These are phyloP conservation scores for Penaeus monodon DNA, from an alignment of 2,888 invertebrate genomes.

Conservation along the genomic window DNA sequence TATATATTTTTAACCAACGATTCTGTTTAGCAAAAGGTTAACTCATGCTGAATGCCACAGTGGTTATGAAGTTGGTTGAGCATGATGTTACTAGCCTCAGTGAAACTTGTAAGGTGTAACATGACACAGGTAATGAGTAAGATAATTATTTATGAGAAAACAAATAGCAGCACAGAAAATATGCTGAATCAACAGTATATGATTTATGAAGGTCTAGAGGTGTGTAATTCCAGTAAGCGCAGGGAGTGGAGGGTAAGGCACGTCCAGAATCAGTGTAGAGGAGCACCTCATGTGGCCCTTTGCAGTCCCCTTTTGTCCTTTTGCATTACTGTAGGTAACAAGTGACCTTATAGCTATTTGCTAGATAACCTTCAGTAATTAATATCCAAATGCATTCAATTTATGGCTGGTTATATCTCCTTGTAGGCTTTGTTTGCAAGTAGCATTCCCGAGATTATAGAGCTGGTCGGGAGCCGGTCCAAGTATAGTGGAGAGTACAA, in stretches of 20 bases:
- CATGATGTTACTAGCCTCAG: too few relatives aligned
- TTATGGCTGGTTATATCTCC: conserved; percentile 63
- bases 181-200: too few relatives aligned
- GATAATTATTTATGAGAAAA: too few relatives aligned
- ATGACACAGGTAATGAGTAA: too few relatives aligned
- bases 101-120: too few relatives aligned
- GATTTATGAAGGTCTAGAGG: too few relatives aligned
- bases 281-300: conserved; percentile 43
- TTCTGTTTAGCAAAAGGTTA: too few relatives aligned
- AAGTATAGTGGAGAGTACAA: conserved; percentile 99
- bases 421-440: conserved; percentile 99
- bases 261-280: conserved; percentile 46
- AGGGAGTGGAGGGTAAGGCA: conserved; percentile 45
- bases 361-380: conserved; percentile 59
- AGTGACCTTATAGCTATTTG: conserved; percentile 59
- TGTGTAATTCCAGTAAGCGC: conserved; percentile 14
- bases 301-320: conserved; percentile 33
- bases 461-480: conserved; percentile 99
- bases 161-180: too few relatives aligned
- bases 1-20: too few relatives aligned
- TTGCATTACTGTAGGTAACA: conserved; percentile 58
- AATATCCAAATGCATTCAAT: conserved; percentile 59
- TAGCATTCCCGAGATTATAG: conserved; percentile 99
- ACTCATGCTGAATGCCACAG: too few relatives aligned
- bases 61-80: too few relatives aligned